Evolutionary conservation across 2,113 vertebrate genomes (phyloP), one percentile per base, ranked within the genome.

Genomic region (Paraplagusia blochii): DNA sequence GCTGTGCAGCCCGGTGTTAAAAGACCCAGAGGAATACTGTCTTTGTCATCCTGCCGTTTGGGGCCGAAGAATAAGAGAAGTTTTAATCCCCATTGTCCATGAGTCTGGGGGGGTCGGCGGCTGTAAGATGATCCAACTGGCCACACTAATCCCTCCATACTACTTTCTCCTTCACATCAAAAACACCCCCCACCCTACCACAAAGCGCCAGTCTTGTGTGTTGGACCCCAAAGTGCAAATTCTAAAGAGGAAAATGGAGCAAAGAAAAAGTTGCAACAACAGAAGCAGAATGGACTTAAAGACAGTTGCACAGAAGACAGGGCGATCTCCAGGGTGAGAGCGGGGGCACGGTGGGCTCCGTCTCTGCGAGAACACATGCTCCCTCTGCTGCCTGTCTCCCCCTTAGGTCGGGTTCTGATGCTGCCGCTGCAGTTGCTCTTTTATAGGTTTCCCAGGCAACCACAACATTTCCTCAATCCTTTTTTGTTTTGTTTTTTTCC

Each of bases 51-150:
- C 85, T 81, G 87, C 85, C 80, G 86, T 90, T 91, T 88, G 85
- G 81, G 83, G 85, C 79, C 73, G 79, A 89, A 91, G 90, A 92
- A 92, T 90, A 89, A 90, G 88, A 92, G 88, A 92, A 92, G 89
- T 90, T 91, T 88, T 92, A 92, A 92, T 92, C 90, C 90, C 90
- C 84, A 92, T 92, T 92, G 90, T 92, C 90, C 87, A 58, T 35
- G 69, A 87, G 84, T 86, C 86, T 88, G 81, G 58, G 84, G 81
- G 87, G 88, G 85, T 87, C 84, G 85, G 88, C 76, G 88, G 90
- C 87, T 89, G 90, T 91, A 90, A 91, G 79, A 90, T 90, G 90
- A 91, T 92, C 90, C 90, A 89, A 90, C 89, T 66, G 87, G 88
- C 89, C 89, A 87, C 81, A 82, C 90, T 92, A 92, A 92, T 92